Percentiles rank a stretch among this genome's conserved stretches.
Evolutionary conservation across 2,113 vertebrate species (phyloP).

Genomic region (Gopherus evgoodei): DNA sequence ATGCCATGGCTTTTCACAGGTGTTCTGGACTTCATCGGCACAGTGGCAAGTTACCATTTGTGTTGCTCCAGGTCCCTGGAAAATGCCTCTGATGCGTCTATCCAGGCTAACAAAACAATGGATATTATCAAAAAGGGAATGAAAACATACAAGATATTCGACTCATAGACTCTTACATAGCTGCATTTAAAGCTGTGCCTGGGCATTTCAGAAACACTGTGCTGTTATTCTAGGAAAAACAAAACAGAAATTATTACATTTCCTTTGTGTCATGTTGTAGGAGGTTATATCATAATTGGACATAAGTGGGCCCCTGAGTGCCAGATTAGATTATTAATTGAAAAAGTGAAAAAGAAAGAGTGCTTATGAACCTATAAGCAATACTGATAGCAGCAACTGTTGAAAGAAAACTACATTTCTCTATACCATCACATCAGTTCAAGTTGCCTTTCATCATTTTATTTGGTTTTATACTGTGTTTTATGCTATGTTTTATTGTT

Average conservation of each 20-base stretch:
- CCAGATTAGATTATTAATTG: conserved; percentile 60
- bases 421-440: conserved; percentile 30
- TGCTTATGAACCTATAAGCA: conserved; percentile 19
- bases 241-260: conserved; percentile 70
- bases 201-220: conserved; percentile 54
- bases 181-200: conserved; percentile 44
- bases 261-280: conserved; percentile 48
- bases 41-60: conserved; percentile 61
- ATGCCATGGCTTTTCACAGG: conserved; percentile 63
- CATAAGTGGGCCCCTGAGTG: conserved; percentile 59
- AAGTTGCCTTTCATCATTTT: conserved; percentile 66
- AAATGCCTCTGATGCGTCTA: conserved; percentile 45
- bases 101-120: conserved; percentile 36
- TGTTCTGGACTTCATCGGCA: conserved; percentile 54
- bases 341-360: conserved; percentile 46
- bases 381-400: conserved; percentile 48
- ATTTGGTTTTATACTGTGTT: conserved; percentile 60
- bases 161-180: conserved; percentile 33
- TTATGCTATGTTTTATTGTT: conserved; percentile 74
- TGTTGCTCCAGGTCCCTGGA: conserved; percentile 49
- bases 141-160: conserved; percentile 39
- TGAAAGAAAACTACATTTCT: conserved; percentile 46
- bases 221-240: conserved; percentile 53
- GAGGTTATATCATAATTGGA: not conserved
- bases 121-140: conserved; percentile 41